Evolutionary conservation across 2,888 invertebrate genomes (phyloP).

Genomic region (Andricus quercusramuli): DNA sequence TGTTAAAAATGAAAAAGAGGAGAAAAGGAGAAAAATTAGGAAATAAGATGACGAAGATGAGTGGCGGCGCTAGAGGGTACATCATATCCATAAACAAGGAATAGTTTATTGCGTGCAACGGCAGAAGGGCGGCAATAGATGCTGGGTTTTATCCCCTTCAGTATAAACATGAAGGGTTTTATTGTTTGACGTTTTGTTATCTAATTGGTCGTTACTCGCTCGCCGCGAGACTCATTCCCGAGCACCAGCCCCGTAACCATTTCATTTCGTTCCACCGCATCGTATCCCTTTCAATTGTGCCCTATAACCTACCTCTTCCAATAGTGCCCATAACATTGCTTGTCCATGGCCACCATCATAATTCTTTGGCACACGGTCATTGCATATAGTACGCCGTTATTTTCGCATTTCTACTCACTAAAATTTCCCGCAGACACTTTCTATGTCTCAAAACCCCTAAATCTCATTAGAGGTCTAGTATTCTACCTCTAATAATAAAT

Average conservation of each 20-base stretch:
- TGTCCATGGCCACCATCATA: constrained; percentile 17
- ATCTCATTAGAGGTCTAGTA: neutral
- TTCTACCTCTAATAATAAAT: neutral
- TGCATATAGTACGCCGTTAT: constrained; percentile 45
- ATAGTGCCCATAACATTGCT: constrained; percentile 37
- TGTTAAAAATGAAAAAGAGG: neutral
- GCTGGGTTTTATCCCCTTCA: constrained; percentile 68
- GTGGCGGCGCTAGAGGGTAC: constrained; percentile 56
- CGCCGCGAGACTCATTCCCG: constrained; percentile 53
- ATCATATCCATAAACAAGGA: constrained; percentile 64
- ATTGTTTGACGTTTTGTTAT: constrained; percentile 75
- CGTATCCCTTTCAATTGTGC: constrained; percentile 45
- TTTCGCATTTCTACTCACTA: neutral
- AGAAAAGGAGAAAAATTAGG: constrained; percentile 3
- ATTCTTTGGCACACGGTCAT: constrained; percentile 33
- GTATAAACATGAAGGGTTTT: constrained; percentile 73
- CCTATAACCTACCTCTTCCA: constrained; percentile 42
- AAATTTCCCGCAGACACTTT: neutral
- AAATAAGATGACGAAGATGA: neutral
- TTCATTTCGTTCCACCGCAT: constrained; percentile 46
- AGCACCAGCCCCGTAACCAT: constrained; percentile 48
- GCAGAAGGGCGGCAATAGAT: constrained; percentile 57
- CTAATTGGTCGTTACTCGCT: constrained; percentile 71
- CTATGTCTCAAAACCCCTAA: neutral
- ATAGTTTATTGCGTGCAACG: constrained; percentile 61